Percentiles rank a stretch among this genome's conserved stretches.
Conservation (phyloP, 2,888 invertebrate genomes). For the Hybos culiciformis region DNA sequence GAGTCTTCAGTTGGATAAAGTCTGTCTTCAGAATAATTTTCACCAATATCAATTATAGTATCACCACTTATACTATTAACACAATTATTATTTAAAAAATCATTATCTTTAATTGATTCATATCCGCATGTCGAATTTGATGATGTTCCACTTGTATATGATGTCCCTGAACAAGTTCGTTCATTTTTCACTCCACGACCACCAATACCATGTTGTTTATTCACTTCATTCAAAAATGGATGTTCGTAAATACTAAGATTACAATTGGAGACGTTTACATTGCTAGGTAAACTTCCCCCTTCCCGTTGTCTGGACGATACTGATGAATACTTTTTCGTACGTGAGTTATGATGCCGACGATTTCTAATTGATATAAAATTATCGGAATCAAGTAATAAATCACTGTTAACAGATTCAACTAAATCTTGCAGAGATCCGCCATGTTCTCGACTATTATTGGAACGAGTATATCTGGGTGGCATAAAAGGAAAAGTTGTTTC, state of each 20-base stretch:
- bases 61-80: constrained; percentile 31
- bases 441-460: constrained; percentile 37
- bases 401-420: constrained; percentile 37
- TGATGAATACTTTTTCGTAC: constrained; percentile 32
- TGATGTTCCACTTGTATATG: constrained; percentile 5
- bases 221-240: constrained; percentile 19
- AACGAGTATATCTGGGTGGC: constrained; percentile 26
- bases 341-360: constrained; percentile 27
- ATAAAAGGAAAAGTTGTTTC: constrained; percentile 25
- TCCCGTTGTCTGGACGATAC: constrained; percentile 43
- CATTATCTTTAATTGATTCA: background rate
- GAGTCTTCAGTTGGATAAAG: constrained; percentile 12
- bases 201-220: constrained; percentile 1
- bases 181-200: constrained; percentile 4
- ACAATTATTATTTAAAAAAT: constrained; percentile 3
- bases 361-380: constrained; percentile 22
- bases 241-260: constrained; percentile 19
- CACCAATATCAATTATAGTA: constrained; percentile 37
- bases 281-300: constrained; percentile 48
- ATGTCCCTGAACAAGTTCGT: constrained; percentile 10
- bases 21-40: constrained; percentile 24
- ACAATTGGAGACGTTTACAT: constrained; percentile 38
- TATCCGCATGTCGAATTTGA: constrained; percentile 4
- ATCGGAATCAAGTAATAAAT: constrained; percentile 31
- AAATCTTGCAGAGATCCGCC: constrained; percentile 48